A percentile compares a stretch with the other conserved stretches of the same genome.
Evolutionary conservation across 2,113 vertebrate genomes (phyloP).

Genomic region (Callipepla californica): DNA sequence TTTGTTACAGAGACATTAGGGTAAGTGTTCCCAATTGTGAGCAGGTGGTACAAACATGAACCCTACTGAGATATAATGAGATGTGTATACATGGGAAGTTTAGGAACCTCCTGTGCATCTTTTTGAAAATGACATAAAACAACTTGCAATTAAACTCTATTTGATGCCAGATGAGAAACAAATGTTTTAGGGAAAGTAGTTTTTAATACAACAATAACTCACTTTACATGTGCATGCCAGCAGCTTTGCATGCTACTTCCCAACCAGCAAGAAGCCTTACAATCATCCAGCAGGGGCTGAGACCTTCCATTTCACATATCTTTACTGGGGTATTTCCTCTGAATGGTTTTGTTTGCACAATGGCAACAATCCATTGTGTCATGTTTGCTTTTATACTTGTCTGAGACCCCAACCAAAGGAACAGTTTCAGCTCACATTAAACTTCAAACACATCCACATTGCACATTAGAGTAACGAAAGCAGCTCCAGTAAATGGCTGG

Average conservation of each 20-base stretch:
- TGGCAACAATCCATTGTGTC: background rate
- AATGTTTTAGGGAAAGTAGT: conserved; percentile 78
- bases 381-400: background rate
- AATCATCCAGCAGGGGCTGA: conserved; percentile 20
- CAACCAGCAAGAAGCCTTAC: conserved; percentile 65
- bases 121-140: conserved; percentile 81
- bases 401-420: background rate
- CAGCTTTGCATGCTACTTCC: conserved; percentile 59
- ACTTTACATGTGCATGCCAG: conserved; percentile 76
- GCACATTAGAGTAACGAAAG: background rate
- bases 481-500: background rate
- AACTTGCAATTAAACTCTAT: conserved; percentile 83
- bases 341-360: background rate
- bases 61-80: conserved; percentile 84
- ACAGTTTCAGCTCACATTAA: background rate
- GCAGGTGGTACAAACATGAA: conserved; percentile 78
- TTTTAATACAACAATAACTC: conserved; percentile 83
- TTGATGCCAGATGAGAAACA: conserved; percentile 83
- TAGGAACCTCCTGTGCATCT: conserved; percentile 80
- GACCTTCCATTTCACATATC: conserved; percentile 44
- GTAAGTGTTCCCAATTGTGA: conserved; percentile 72
- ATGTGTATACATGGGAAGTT: conserved; percentile 80
- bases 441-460: background rate
- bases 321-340: conserved; percentile 27
- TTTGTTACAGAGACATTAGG: conserved; percentile 68